These are phyloP conservation scores for Hypanus sabinus DNA, from an alignment of 2,113 vertebrate genomes.

Conservation along the genomic window DNA sequence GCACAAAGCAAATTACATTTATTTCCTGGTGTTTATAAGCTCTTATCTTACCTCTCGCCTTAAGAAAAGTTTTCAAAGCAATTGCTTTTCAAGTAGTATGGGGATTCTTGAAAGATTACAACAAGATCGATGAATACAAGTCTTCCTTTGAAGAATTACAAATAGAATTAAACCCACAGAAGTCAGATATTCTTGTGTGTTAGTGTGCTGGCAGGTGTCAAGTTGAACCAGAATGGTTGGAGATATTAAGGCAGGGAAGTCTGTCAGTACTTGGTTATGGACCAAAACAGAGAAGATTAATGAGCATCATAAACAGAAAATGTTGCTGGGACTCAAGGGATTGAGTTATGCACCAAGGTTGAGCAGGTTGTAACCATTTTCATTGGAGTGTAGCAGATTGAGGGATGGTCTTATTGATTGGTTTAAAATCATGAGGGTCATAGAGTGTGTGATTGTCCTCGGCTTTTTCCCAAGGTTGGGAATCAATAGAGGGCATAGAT, in stretches of 20 bases:
- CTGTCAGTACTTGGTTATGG: too few species aligned
- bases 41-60: not conserved
- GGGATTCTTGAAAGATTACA: not conserved
- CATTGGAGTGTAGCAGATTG: too few species aligned
- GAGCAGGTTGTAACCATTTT: too few species aligned
- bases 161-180: not conserved
- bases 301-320: too few species aligned
- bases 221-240: not conserved
- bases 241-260: not conserved
- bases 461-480: too few species aligned
- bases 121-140: not conserved
- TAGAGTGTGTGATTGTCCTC: too few species aligned
- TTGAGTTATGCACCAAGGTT: too few species aligned
- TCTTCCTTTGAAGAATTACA: not conserved
- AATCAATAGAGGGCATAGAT: too few species aligned
- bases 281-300: too few species aligned
- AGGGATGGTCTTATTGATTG: too few species aligned
- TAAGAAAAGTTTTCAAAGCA: not conserved
- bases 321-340: too few species aligned
- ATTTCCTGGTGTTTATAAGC: not conserved
- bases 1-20: not conserved
- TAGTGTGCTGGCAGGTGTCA: not conserved
- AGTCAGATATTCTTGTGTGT: not conserved
- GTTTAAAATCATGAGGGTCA: too few species aligned
- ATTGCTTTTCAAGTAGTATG: not conserved